Percentiles rank a stretch among this genome's conserved stretches.
These are phyloP conservation scores for Antigone vipio DNA, from an alignment of 2,113 vertebrate species.

Conservation along the genomic window DNA sequence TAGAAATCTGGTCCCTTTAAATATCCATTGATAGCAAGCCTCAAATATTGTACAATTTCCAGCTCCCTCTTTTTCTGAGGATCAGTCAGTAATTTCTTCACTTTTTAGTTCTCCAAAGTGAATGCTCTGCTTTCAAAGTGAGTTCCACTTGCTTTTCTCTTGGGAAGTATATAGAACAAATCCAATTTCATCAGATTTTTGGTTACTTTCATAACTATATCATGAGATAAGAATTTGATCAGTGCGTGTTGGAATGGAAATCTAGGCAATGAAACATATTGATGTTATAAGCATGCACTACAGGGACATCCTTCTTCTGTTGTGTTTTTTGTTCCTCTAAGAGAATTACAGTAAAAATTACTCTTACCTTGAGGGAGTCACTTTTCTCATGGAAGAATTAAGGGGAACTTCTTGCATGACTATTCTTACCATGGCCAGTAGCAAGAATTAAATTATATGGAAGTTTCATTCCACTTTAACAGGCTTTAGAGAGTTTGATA, in stretches of 20 bases:
- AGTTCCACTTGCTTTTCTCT: constrained; percentile 29
- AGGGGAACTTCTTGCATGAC: not conserved
- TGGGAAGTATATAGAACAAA: constrained; percentile 42
- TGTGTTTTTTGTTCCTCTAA: constrained; percentile 24
- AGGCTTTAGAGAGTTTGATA: not conserved
- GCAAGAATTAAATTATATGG: not conserved
- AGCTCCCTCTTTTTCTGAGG: not conserved
- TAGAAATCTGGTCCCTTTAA: not conserved
- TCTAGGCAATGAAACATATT: constrained; percentile 9
- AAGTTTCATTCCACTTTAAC: not conserved
- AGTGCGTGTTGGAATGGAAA: not conserved
- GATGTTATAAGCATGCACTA: constrained; percentile 25
- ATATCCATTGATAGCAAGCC: not conserved
- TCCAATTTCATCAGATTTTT: constrained; percentile 41
- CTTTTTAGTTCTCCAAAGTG: constrained; percentile 6
- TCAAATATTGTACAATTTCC: not conserved
- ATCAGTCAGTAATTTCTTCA: not conserved
- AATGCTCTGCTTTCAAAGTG: not conserved
- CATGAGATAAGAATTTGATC: constrained; percentile 45
- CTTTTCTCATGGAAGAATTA: constrained; percentile 37
- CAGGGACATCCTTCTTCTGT: constrained; percentile 8
- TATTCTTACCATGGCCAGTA: not conserved
- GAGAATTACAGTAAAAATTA: constrained; percentile 36
- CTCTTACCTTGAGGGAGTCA: constrained; percentile 14
- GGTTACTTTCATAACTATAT: constrained; percentile 42